Evolutionary conservation across 2,113 vertebrate genomes (phyloP).

Genomic region (Peromyscus californicus): DNA sequence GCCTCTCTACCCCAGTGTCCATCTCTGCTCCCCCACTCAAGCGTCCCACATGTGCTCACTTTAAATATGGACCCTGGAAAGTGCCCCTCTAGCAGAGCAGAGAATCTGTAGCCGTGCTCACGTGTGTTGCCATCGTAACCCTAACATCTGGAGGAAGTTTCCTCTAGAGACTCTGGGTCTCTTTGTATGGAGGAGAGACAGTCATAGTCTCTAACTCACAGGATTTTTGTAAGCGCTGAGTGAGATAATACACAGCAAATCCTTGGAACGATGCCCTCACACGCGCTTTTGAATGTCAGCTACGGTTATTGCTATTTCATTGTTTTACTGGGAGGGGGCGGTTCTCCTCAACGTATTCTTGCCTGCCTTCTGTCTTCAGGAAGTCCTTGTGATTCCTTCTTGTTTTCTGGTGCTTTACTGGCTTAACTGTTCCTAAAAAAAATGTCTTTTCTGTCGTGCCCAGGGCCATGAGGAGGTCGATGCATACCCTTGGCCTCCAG

Average conservation of each 20-base stretch:
- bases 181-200: background rate
- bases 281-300: background rate
- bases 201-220: background rate
- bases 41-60: background rate
- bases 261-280: background rate
- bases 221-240: background rate
- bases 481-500: background rate
- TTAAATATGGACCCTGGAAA: background rate
- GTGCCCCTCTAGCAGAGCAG: no score
- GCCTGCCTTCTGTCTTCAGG: constrained; percentile 1
- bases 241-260: background rate
- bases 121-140: background rate
- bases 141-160: background rate
- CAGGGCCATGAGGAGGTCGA: background rate
- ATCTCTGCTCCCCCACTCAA: background rate
- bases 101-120: background rate
- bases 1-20: background rate
- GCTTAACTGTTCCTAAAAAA: constrained; percentile 38
- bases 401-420: background rate
- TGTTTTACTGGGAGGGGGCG: background rate
- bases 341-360: background rate
- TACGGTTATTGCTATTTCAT: background rate
- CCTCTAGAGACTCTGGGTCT: background rate
- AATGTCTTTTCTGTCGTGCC: constrained; percentile 17
- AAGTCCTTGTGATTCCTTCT: background rate